A percentile compares a stretch with the other conserved stretches of the same genome.
Evolutionary conservation across 2,113 vertebrate species (phyloP).

Genomic region (Labeo rohita): DNA sequence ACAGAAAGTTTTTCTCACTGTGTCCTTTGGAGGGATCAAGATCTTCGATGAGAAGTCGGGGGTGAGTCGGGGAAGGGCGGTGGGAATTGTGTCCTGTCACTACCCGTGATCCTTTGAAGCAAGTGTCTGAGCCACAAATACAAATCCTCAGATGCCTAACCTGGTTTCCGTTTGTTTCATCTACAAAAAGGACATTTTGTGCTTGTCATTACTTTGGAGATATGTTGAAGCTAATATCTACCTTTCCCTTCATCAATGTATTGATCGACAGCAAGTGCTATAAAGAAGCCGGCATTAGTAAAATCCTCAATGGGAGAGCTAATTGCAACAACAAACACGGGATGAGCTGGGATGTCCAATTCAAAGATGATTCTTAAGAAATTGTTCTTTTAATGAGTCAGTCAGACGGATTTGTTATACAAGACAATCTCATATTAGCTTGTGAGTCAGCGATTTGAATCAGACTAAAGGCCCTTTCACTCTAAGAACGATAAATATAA

Average conservation of each 20-base stretch:
- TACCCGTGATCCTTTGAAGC: constrained; percentile 17
- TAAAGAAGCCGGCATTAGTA: not conserved
- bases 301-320: not conserved
- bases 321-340: constrained; percentile 8
- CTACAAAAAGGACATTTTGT: not conserved
- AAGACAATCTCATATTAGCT: not conserved
- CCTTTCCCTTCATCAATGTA: not conserved
- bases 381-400: not conserved
- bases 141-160: constrained; percentile 2
- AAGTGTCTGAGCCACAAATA: constrained; percentile 14
- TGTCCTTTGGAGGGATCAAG: constrained; percentile 98
- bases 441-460: not conserved
- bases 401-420: not conserved
- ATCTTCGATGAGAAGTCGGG: constrained; percentile 99
- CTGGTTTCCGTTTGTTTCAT: constrained; percentile 18
- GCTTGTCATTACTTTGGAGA: not conserved
- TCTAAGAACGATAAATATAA: not conserved
- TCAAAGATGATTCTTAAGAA: not conserved
- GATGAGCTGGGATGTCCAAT: not conserved
- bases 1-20: constrained; percentile 95
- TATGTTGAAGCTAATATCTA: not conserved
- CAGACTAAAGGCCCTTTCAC: not conserved
- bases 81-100: not conserved
- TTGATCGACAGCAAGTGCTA: not conserved
- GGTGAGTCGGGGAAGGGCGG: constrained; percentile 72